A percentile compares a stretch with the other conserved stretches of the same genome.
phyloP scores from a whole-genome alignment of 2,888 invertebrate genomes.

The Apoda limacodes region DNA sequence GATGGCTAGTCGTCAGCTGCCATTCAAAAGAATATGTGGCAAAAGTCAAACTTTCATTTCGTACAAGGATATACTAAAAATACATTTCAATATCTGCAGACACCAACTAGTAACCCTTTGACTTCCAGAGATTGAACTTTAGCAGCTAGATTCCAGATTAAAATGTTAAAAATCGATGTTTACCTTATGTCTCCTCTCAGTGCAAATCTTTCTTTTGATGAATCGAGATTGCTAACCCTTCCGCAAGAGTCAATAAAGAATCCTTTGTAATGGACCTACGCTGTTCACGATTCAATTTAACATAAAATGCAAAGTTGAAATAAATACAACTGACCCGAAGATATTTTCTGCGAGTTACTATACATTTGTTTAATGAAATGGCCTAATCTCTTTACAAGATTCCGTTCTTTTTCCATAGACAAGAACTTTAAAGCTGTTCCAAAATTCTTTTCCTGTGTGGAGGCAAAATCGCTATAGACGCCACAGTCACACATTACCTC shows the following conservation, averaged over 20 bases:
- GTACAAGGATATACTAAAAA: slow-evolving; percentile 69
- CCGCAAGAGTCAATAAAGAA: slow-evolving; percentile 59
- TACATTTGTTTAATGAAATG: slow-evolving; percentile 72
- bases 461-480: too few species aligned
- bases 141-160: slow-evolving; percentile 45
- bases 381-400: slow-evolving; percentile 71
- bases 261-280: slow-evolving; percentile 58
- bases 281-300: slow-evolving; percentile 66
- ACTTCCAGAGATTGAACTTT: slow-evolving; percentile 33
- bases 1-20: slow-evolving; percentile 66
- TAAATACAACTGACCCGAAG: slow-evolving; percentile 69
- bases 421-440: slow-evolving; percentile 43
- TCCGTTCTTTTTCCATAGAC: slow-evolving; percentile 70
- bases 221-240: slow-evolving; percentile 67
- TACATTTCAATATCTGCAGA: slow-evolving; percentile 57
- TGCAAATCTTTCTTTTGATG: slow-evolving; percentile 68
- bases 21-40: slow-evolving; percentile 70
- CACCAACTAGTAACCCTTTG: slow-evolving; percentile 30
- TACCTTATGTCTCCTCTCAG: slow-evolving; percentile 69
- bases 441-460: too few species aligned
- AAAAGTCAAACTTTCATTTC: slow-evolving; percentile 71
- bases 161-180: slow-evolving; percentile 68
- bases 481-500: too few species aligned
- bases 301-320: slow-evolving; percentile 69
- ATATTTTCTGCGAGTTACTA: slow-evolving; percentile 71